Evolutionary conservation across 2,113 vertebrate genomes (phyloP).

Genomic region (Pseudorectes ferrugineus): DNA sequence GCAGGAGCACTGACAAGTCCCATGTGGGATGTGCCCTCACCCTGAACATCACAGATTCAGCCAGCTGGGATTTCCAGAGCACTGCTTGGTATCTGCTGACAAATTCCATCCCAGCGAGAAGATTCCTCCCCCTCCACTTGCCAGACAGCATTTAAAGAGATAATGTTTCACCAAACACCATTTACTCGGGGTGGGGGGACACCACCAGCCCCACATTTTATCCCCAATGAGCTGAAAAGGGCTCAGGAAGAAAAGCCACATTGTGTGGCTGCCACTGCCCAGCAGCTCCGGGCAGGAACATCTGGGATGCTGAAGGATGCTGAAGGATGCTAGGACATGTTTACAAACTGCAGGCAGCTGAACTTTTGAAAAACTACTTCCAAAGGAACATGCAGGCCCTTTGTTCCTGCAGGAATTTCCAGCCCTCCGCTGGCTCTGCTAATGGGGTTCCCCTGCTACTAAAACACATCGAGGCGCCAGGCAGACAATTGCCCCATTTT

Average conservation of each 20-base stretch:
- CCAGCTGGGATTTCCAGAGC: not conserved
- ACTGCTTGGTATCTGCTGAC: not conserved
- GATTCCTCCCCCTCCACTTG: not conserved
- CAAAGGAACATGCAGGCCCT: not conserved
- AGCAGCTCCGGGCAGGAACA: not conserved
- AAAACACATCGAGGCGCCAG: not conserved
- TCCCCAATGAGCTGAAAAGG: not conserved
- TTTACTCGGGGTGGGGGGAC: not conserved
- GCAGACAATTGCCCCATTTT: conserved; percentile 47
- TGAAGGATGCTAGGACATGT: not conserved
- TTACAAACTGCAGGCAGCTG: not conserved
- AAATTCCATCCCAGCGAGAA: not conserved
- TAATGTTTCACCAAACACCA: not conserved
- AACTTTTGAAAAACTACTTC: not conserved
- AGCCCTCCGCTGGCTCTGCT: not conserved
- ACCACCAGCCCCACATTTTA: not conserved
- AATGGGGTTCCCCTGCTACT: not conserved
- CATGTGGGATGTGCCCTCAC: rapidly evolving
- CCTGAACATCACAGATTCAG: rapidly evolving
- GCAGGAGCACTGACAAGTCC: not conserved
- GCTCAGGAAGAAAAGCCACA: not conserved
- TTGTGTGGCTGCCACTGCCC: not conserved
- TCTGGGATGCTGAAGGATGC: not conserved
- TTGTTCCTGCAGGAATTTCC: conserved; percentile 11
- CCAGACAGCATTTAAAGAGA: not conserved